Base-by-base conservation (phyloP, 2,113 vertebrate species). In the Phyllostomus hastatus region DNA sequence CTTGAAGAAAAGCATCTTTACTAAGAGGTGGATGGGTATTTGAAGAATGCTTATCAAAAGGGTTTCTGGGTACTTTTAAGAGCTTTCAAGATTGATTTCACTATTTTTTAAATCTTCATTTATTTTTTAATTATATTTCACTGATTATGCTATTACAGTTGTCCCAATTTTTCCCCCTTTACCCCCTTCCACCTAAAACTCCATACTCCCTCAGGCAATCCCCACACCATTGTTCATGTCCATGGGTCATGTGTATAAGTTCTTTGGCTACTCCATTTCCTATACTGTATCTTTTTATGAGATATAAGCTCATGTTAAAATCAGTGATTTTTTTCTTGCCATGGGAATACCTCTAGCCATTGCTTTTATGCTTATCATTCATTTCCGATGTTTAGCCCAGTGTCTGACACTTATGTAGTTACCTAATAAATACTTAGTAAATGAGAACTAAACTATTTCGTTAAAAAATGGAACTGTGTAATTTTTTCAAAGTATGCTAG, bases 1-100 rank as follows among this genome's bases (percentile, higher is more conserved):
- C 38, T 89, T 95, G 48, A 87, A 90, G 69, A 78, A 95, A 88
- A 94, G 22, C n/a, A 91, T 72, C 41, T 95, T 54, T 73, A 67
- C 20, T 90, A 28, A 59, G 76, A 85, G 78, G 2, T 75, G 10
- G 6, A 43, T 94, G 15, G n/a, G 9, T 46, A 76, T 88, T 52
- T 75, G 50, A 31, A 96, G 43, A 61, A 67, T 80, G 75, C 64
- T 93, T 90, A 91, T 95, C 59, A 88, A 46, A 15, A 86, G 50
- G 43, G 83, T 91, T 95, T 95, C 35, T 80, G 54, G 50, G 7
- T 88, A 43, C 35, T 84, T 90, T 75, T 52, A 28, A 35, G 80
- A 73, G 78, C 54, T 91, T 78, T 35, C 59, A 69, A 61, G 33
- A 22, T 76, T 72, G 33, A 70, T n/a, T 75, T 6, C 33, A 50